Evolutionary conservation across 2,797 vertebrate genomes (phyloP), one percentile per base, ranked within the genome.

Genomic region (Phrynocephalus vlangalii): DNA sequence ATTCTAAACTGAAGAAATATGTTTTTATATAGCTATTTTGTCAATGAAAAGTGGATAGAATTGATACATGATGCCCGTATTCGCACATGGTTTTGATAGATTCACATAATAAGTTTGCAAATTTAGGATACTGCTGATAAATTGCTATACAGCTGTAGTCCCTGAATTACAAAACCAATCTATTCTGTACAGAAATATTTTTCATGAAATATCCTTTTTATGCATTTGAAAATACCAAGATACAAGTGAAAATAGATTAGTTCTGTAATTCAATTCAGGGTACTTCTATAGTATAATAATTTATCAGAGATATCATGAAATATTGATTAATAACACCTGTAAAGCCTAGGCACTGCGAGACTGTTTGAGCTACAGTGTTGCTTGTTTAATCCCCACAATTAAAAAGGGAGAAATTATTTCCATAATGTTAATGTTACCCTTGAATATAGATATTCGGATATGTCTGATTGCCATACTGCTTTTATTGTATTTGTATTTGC

Each of bases 11-110:
- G 76, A 67, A 52, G 83, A 91, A 91, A 84, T 90, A 90, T 83
- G 89, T 84, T 92, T 94, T 91, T 94, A 86, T 85, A 91, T 93
- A 93, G 90, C 88, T 44, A 81, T 26, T 92, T 85, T 93, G 84
- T 91, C 91, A 93, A 93, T 92, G 90, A 94, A 82, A 85, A 91
- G 89, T 90, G 82, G 90, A 88, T 87, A 92, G 60, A 63, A 93
- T 86, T 72, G 84, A 89, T 92, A 72, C 89, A 87, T 89, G 70
- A 71, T 79, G 24, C 15, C 82, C 77, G 89, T 92, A 15, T 92
- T 87, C 33, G 26, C 33, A 52, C 48, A 85, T 82, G 85, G 60
- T 71, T 66, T 85, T 92, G 88, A 92, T 85, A 52, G 83, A 90
- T 90, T 90, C 87, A 75, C 92, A 89, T 90, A 87, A 89, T 83